Evolutionary conservation across 2,888 invertebrate genomes (phyloP), one percentile per base, ranked within the genome.

Genomic region (Oligia strigilis): DNA sequence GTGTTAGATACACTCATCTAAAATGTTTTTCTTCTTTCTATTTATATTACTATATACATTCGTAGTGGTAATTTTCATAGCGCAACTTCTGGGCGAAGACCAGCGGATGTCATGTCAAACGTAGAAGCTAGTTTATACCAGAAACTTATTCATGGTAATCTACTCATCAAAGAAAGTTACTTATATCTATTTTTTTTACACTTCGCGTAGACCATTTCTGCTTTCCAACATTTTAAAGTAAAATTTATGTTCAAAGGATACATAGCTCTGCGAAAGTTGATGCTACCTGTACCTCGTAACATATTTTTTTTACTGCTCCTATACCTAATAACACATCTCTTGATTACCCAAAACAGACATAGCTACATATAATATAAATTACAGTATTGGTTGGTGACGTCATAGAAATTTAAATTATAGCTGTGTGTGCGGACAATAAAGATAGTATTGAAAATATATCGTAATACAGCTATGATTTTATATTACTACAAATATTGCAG

Each of bases 11-110:
- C 29, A 29, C 29, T 29, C 29, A 55, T 71, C 92, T 92, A 90
- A 29, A 29, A 95, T 95, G 95, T 75, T 95, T 90, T 89, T 93
- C 87, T 87, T 95, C 81, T 77, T 94, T 66, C 29, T 95, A 72
- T 92, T 92, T 73, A 75, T 96, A 84, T 67, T 91, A 75, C 29
- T 93, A 81, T 95, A 92, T 82, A 85, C 93, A 71, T 94, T 92
- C 77, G 75, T 95, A 82, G 93, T 95, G 49, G 80, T 92, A 72
- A 77, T 90, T 79, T 93, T 95, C 84, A 73, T 95, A 58, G 89
- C 92, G 36, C 84, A 90, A 49, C 43, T 88, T 72, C 49, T 0
- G 17, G 6, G 19, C n/a, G 55, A n/a, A 55, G 2, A 70, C 49
- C 19, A 29, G 70, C 49, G 13, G 49, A 49, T 29, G 49, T 13